Conservation (phyloP, 2,888 invertebrate genomes). For the Drosophila melanosoma region DNA sequence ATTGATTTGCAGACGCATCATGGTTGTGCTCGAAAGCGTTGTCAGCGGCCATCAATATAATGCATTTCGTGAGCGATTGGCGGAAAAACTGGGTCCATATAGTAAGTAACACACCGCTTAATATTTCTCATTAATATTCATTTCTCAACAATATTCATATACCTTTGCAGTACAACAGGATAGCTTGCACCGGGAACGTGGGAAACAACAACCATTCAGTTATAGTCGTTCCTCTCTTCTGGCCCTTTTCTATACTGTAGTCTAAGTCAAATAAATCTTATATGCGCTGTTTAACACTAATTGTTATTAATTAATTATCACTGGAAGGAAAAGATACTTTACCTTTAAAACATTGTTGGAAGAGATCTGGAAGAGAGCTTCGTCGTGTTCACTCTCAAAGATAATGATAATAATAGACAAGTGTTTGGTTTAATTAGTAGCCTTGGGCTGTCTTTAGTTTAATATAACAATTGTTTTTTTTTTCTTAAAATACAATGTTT, state of each 20-base stretch:
- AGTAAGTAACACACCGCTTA: slow-evolving; percentile 86
- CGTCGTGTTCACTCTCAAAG: neutral
- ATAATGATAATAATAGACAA: neutral
- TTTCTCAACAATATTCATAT: neutral
- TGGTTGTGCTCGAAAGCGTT: slow-evolving; percentile 92
- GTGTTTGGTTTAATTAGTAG: neutral
- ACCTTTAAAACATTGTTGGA: neutral
- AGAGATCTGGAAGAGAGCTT: neutral
- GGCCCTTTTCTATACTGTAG: slow-evolving; percentile 14
- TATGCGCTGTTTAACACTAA: slow-evolving; percentile 7
- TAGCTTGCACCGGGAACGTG: slow-evolving; percentile 88
- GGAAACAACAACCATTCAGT: neutral
- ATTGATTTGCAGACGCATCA: slow-evolving; percentile 86
- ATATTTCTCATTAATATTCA: neutral
- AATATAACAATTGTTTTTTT: neutral
- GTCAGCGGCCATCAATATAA: slow-evolving; percentile 91
- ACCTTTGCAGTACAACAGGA: slow-evolving; percentile 89
- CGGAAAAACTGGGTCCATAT: slow-evolving; percentile 93
- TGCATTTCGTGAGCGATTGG: slow-evolving; percentile 89
- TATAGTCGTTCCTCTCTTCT: neutral
- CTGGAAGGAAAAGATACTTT: neutral
- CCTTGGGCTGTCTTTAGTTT: neutral
- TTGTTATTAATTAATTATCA: too few relatives aligned
- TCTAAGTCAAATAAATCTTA: slow-evolving; percentile 19
- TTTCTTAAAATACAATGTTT: neutral